These are phyloP conservation scores for Gouania willdenowi DNA, from an alignment of 2,797 vertebrate species.

Conservation along the genomic window DNA sequence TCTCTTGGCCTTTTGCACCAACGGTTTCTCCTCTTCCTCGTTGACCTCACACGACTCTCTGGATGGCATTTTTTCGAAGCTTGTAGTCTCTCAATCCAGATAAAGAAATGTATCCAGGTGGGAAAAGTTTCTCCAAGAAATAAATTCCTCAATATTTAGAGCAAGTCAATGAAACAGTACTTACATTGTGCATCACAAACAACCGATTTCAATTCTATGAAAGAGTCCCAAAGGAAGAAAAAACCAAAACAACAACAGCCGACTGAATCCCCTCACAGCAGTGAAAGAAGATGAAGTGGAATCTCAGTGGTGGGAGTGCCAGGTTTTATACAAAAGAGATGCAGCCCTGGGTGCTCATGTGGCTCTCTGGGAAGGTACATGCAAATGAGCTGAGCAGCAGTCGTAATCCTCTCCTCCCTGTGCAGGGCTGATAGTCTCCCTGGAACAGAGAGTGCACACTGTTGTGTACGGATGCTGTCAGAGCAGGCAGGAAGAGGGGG, in stretches of 20 bases:
- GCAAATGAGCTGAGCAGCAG: constrained; percentile 74
- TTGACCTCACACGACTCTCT: constrained; percentile 83
- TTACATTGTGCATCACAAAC: constrained; percentile 42
- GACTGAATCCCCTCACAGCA: constrained; percentile 48
- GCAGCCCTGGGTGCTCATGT: constrained; percentile 56
- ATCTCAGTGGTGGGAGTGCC: constrained; percentile 39
- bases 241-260: constrained; percentile 21
- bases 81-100: constrained; percentile 22
- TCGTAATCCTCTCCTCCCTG: constrained; percentile 81
- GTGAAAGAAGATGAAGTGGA: constrained; percentile 48
- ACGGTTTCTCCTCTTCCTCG: constrained; percentile 76
- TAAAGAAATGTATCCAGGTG: constrained; percentile 17
- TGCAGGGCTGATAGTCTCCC: constrained; percentile 80
- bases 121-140: constrained; percentile 29
- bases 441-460: constrained; percentile 78
- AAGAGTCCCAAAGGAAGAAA: constrained; percentile 7
- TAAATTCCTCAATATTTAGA: constrained; percentile 53
- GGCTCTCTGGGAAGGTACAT: constrained; percentile 69
- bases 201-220: neutral
- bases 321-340: constrained; percentile 57
- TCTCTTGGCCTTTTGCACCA: constrained; percentile 84
- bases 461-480: constrained; percentile 73
- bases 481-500: constrained; percentile 62
- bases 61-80: constrained; percentile 86
- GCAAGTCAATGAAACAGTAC: constrained; percentile 46